phyloP scores from a whole-genome alignment of 2,113 vertebrate species.

The Burhinus oedicnemus region DNA sequence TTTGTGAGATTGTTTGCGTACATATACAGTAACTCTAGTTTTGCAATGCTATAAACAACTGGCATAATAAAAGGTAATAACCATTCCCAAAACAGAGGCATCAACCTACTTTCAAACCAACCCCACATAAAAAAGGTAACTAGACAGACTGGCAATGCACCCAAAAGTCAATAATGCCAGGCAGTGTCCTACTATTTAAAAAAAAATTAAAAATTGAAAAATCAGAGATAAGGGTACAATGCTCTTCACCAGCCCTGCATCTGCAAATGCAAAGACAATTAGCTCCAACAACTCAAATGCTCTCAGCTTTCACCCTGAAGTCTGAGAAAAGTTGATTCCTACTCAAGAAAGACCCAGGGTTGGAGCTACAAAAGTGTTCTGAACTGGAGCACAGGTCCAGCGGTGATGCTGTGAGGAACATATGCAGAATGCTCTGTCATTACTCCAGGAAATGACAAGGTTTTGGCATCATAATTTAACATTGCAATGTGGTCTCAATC shows the following conservation, averaged over 20 bases:
- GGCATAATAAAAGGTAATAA: not conserved
- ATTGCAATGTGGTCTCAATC: conserved; percentile 78
- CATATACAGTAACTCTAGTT: not conserved
- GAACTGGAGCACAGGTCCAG: conserved; percentile 14
- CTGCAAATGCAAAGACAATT: not conserved
- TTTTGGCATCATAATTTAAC: conserved; percentile 81
- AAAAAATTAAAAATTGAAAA: not conserved
- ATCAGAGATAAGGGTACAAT: not conserved
- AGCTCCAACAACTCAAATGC: not conserved
- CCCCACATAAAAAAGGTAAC: not conserved
- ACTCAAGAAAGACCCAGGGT: not conserved
- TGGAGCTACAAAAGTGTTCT: not conserved
- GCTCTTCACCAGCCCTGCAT: not conserved
- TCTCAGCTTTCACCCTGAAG: not conserved
- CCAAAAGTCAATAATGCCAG: not conserved
- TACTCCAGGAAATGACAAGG: conserved; percentile 73
- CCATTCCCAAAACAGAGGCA: not conserved
- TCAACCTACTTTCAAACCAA: not conserved
- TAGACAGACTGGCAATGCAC: not conserved
- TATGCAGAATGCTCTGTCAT: conserved; percentile 54
- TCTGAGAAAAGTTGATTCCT: not conserved
- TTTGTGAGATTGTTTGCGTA: not conserved
- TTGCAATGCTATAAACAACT: not conserved
- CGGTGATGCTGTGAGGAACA: not conserved
- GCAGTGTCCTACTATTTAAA: not conserved